These are phyloP conservation scores for Austrofundulus limnaeus DNA, from an alignment of 2,113 vertebrate genomes.

Conservation along the genomic window DNA sequence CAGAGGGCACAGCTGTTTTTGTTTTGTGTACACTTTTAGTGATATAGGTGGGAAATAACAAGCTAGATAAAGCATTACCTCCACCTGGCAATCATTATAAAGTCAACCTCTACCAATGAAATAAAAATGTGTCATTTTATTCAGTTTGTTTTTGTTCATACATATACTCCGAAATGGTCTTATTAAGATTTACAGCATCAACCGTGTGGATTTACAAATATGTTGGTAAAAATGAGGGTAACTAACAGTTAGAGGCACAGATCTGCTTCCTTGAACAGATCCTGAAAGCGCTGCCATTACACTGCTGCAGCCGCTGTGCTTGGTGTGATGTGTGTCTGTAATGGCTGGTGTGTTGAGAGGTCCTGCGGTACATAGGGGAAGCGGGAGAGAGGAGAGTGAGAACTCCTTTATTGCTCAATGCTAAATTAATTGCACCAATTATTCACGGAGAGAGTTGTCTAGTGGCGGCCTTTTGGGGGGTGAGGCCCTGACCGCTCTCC, in stretches of 20 bases:
- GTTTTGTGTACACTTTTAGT: conserved; percentile 35
- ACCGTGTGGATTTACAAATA: not conserved
- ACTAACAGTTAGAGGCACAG: conserved; percentile 4
- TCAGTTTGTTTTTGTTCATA: conserved; percentile 7
- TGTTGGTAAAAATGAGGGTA: conserved; percentile 21
- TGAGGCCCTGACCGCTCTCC: conserved; percentile 77
- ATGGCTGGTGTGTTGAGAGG: conserved; percentile 68
- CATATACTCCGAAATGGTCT: not conserved
- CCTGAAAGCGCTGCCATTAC: conserved; percentile 42
- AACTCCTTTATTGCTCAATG: conserved; percentile 80
- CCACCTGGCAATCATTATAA: conserved; percentile 49
- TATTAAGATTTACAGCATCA: not conserved
- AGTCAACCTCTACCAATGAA: conserved; percentile 30
- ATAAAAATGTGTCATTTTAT: conserved; percentile 10
- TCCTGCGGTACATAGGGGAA: conserved; percentile 57
- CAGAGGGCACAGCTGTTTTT: conserved; percentile 46
- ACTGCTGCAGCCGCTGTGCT: conserved; percentile 35
- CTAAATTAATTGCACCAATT: conserved; percentile 85
- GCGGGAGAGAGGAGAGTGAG: conserved; percentile 65
- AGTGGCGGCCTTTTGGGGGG: conserved; percentile 77
- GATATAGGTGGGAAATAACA: conserved; percentile 52
- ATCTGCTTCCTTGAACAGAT: conserved; percentile 27
- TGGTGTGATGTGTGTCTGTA: conserved; percentile 68
- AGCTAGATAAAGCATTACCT: conserved; percentile 43
- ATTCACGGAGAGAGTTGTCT: conserved; percentile 81